phyloP scores from a whole-genome alignment of 2,888 invertebrate species.

The Athetis lepigone region DNA sequence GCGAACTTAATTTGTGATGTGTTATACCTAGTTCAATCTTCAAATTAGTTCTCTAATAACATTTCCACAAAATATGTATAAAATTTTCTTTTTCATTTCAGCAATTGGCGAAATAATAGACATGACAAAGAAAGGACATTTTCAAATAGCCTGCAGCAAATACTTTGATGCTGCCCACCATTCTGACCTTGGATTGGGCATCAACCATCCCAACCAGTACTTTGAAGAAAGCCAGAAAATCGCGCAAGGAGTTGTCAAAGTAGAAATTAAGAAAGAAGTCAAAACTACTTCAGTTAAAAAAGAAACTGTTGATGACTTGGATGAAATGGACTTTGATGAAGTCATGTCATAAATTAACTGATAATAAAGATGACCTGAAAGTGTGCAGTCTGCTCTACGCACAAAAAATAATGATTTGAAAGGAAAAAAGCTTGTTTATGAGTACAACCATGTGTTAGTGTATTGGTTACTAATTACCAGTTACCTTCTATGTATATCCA shows the following conservation, averaged over 20 bases:
- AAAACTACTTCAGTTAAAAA: constrained; percentile 72
- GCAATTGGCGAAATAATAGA: constrained; percentile 93
- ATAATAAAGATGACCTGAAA: no score
- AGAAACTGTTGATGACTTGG: constrained; percentile 72
- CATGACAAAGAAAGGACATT: constrained; percentile 94
- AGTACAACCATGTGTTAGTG: no score
- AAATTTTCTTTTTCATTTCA: constrained; percentile 75
- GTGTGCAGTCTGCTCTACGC: no score
- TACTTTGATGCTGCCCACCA: constrained; percentile 95
- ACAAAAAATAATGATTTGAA: no score
- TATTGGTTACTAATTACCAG: no score
- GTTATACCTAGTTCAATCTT: no score
- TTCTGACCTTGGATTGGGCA: constrained; percentile 91
- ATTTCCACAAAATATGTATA: not conserved
- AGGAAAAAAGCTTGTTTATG: no score
- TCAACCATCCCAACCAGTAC: constrained; percentile 98
- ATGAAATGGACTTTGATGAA: constrained; percentile 85
- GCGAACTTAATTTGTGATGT: no score
- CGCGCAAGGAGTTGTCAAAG: constrained; percentile 79
- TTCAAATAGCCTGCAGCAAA: constrained; percentile 96
- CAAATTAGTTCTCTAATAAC: not conserved
- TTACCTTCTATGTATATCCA: no score
- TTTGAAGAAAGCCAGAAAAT: constrained; percentile 95
- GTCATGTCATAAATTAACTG: no score
- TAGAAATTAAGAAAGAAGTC: constrained; percentile 75